Evolutionary conservation across 2,888 invertebrate genomes (phyloP).

Genomic region (Acrocyrtus sp.): DNA sequence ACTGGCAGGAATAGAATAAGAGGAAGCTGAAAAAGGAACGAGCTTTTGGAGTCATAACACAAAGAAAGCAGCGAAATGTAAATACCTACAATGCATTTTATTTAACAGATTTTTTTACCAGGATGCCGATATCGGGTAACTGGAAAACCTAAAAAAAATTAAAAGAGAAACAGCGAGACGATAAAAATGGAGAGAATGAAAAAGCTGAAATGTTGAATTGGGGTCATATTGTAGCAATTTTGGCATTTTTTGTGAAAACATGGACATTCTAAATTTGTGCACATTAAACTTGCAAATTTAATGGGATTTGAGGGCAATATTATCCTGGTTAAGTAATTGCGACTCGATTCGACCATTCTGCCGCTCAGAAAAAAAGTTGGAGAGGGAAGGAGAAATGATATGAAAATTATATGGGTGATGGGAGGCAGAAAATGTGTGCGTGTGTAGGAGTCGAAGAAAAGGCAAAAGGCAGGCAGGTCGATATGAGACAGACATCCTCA

Average conservation of each 20-base stretch:
- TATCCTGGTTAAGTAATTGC: too few species aligned
- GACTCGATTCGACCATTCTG: too few species aligned
- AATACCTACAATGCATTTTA: too few species aligned
- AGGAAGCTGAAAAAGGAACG: too few species aligned
- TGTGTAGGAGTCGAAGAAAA: slow-evolving; percentile 11
- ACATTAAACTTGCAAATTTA: too few species aligned
- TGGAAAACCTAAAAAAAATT: slow-evolving; percentile 1
- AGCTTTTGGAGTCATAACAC: too few species aligned
- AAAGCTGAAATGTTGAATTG: slow-evolving; percentile 38
- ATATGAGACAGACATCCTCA: slow-evolving; percentile 53
- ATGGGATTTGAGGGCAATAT: too few species aligned
- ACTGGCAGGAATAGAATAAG: too few species aligned
- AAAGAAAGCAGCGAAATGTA: too few species aligned
- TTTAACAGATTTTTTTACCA: too few species aligned
- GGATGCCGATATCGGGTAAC: neutral
- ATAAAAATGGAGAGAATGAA: slow-evolving; percentile 17
- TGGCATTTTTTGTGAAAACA: neutral
- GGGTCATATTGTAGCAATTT: slow-evolving; percentile 18
- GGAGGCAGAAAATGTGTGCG: neutral
- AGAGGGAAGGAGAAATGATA: neutral
- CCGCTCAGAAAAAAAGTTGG: too few species aligned
- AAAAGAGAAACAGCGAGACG: neutral
- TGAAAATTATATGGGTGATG: neutral
- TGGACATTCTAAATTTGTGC: too few species aligned
- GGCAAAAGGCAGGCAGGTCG: slow-evolving; percentile 38